Evolutionary conservation across 2,888 invertebrate genomes (phyloP).

Genomic region (Nipponacmea schrenckii): DNA sequence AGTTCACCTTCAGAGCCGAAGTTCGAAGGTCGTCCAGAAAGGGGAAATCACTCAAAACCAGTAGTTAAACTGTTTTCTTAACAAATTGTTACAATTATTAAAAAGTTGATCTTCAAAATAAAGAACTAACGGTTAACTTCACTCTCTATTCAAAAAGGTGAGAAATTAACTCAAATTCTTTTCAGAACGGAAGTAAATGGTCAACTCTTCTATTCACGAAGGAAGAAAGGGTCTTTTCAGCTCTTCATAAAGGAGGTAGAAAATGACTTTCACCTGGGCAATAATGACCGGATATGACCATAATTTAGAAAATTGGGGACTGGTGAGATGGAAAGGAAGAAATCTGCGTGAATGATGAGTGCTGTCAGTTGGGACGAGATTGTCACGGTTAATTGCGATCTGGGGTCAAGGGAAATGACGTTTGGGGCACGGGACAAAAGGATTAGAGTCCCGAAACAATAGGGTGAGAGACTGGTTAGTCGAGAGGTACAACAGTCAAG

Average conservation of each 20-base stretch:
- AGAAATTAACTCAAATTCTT: no score
- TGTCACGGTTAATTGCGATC: neutral
- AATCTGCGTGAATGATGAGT: neutral
- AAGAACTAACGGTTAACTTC: no score
- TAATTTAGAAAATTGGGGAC: neutral
- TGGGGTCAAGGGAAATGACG: neutral
- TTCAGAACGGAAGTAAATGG: neutral
- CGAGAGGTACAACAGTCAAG: no score
- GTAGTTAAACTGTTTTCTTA: no score
- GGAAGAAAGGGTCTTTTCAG: neutral
- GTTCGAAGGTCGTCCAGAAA: no score
- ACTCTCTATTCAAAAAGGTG: no score
- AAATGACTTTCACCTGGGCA: conserved; percentile 4
- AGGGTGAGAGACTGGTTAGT: no score
- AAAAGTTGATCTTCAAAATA: no score
- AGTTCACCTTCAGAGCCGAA: no score
- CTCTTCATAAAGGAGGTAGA: neutral
- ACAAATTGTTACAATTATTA: no score
- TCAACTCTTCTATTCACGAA: neutral
- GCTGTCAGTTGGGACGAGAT: neutral
- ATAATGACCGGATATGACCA: conserved; percentile 2
- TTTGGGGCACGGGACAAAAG: neutral
- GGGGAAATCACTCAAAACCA: no score
- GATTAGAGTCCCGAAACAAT: no score
- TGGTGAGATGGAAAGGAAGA: neutral